Evolutionary conservation across 1,140 invertebrate genomes (phyloP).

Genomic region (Akabosia matsudoensis): DNA sequence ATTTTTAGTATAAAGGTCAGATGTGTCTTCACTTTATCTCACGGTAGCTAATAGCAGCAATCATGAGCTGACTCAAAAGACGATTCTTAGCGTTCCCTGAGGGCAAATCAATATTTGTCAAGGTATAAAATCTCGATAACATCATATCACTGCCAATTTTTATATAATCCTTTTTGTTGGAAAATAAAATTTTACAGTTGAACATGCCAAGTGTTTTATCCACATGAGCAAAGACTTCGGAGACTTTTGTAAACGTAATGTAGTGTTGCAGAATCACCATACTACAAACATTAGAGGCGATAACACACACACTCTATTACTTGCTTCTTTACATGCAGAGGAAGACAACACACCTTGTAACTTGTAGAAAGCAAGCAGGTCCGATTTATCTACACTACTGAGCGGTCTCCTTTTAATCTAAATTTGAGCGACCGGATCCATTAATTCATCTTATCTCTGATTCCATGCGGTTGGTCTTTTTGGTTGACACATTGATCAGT

Average conservation of each 20-base stretch:
- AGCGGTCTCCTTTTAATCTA: slow-evolving; percentile 18
- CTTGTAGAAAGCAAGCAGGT: no score
- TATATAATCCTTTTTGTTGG: neutral
- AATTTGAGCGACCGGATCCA: slow-evolving; percentile 23
- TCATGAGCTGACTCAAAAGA: no score
- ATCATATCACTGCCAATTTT: neutral
- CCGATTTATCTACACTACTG: neutral
- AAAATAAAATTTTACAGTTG: slow-evolving; percentile 5
- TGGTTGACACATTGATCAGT: slow-evolving; percentile 18
- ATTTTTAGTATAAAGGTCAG: no score
- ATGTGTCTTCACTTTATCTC: no score
- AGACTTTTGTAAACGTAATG: neutral
- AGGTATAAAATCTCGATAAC: neutral
- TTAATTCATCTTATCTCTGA: slow-evolving; percentile 24
- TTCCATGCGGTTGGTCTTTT: slow-evolving; percentile 18
- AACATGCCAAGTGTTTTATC: slow-evolving; percentile 22
- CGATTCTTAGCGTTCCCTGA: no score
- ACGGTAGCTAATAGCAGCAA: no score
- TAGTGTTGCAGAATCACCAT: slow-evolving; percentile 8
- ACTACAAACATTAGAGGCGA: neutral
- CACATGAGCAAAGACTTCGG: neutral
- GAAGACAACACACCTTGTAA: neutral
- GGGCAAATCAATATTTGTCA: no score
- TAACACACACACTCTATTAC: no score
- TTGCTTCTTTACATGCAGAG: no score